Base-by-base conservation (phyloP, 1,140 invertebrate genomes). In the Anastrepha ludens region DNA sequence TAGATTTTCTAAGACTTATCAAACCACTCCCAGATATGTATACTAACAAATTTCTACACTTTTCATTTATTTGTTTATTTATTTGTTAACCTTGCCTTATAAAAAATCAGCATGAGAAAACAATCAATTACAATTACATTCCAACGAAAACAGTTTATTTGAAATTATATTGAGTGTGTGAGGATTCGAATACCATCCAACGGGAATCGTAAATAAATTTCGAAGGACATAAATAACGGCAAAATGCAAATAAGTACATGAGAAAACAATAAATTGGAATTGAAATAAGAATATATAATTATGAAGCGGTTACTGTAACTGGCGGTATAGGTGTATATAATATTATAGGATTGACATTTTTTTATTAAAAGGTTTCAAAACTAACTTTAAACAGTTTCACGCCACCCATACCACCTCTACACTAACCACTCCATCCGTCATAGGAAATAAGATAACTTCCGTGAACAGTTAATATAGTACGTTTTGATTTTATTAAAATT, bases 231-330 rank as follows among this genome's bases (percentile, higher is more conserved):
- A 29, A 74, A 29, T 13, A 74, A 74, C 70, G 47, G 70, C 70
- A 74, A 44, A 74, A 74, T 74, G 70, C 70, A 47, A 47, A 74
- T 29, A 74, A 47, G 47, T 70, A 8, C n/a, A 20, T 64, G 17
- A 58, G 13, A 8, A 13, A 64, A 64, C 60, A 64, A 64, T 5
- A 64, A 17, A 17, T 17, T 17, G 8, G 9, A n/a, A 64, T 13
- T 13, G 11, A 64, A 64, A 64, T 17, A n/a, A n/a, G 17, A 64
- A 64, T 29, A 29, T 29, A 29, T 29, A 29, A 29, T 29, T 29
- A 29, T 29, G 29, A 29, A 29, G 29, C 29, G 29, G 29, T 29
- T 29, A 29, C 29, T 29, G 29, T 29, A 29, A 29, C 29, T 29
- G 29, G 0, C 29, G 7, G 13, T 58, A 58, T 58, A 58, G 7